Conservation (phyloP, 1,140 invertebrate species). For the Ceratina calcarata region DNA sequence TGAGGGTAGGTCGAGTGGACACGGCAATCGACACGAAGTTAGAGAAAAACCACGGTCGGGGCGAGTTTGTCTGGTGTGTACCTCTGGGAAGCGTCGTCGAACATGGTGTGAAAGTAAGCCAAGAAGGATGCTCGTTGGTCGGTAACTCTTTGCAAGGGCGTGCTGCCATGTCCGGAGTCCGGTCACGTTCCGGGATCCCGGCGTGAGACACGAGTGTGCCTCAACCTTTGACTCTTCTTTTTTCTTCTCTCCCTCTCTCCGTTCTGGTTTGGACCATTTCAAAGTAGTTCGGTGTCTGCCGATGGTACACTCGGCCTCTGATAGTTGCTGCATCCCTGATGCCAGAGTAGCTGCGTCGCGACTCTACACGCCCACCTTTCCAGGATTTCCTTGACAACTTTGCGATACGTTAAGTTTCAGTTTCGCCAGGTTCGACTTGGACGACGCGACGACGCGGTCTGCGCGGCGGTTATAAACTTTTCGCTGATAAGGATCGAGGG, state of each 20-base stretch:
- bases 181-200: constrained; percentile 72
- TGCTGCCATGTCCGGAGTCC: constrained; percentile 67
- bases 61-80: constrained; percentile 9
- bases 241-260: neutral
- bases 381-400: constrained; percentile 46
- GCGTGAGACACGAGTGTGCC: constrained; percentile 72
- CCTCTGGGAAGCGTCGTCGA: constrained; percentile 33
- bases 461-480: constrained; percentile 21
- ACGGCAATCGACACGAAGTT: neutral
- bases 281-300: constrained; percentile 5
- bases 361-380: neutral
- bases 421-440: neutral
- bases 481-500: neutral
- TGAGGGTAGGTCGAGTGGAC: constrained; percentile 1
- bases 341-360: neutral
- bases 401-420: constrained; percentile 52
- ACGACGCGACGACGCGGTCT: constrained; percentile 4
- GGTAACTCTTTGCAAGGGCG: constrained; percentile 70
- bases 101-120: constrained; percentile 66
- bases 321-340: no score
- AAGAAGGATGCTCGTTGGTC: constrained; percentile 65
- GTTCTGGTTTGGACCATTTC: constrained; percentile 15
- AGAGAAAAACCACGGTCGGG: neutral
- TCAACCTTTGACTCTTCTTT: constrained; percentile 72
- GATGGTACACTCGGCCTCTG: neutral